A percentile compares a stretch with the other conserved stretches of the same genome.
phyloP scores from a whole-genome alignment of 2,888 invertebrate genomes.

The Encarsia formosa region DNA sequence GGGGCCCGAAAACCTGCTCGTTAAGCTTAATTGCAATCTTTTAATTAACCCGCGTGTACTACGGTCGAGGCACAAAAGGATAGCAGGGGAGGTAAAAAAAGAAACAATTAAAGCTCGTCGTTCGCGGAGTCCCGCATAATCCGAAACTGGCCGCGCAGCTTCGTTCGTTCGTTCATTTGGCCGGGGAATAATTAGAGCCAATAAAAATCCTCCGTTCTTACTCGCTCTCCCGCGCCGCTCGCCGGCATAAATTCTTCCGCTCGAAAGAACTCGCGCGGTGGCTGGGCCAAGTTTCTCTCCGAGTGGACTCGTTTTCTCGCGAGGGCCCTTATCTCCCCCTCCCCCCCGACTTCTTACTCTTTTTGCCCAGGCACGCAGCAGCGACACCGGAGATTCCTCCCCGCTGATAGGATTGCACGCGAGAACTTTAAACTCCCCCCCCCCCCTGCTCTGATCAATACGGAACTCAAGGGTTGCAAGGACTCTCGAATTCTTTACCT shows the following conservation, averaged over 20 bases:
- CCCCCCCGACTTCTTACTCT: conserved; percentile 1
- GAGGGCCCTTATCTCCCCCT: conserved; percentile 24
- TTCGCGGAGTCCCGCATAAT: conserved; percentile 13
- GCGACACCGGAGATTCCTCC: conserved; percentile 30
- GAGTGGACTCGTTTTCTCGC: conserved; percentile 32
- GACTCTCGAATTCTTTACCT: conserved; percentile 15
- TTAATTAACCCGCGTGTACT: conserved; percentile 17
- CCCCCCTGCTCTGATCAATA: conserved; percentile 17
- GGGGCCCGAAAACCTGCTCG: too few species aligned
- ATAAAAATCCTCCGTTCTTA: conserved; percentile 24
- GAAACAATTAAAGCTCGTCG: conserved; percentile 25
- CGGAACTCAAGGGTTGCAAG: conserved; percentile 10
- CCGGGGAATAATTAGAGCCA: conserved; percentile 27
- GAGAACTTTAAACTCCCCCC: neutral
- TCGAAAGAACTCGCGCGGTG: conserved; percentile 23
- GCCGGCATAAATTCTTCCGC: conserved; percentile 27
- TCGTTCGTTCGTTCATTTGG: neutral
- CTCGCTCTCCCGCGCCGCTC: conserved; percentile 8
- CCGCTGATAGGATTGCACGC: conserved; percentile 27
- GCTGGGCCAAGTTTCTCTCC: conserved; percentile 27
- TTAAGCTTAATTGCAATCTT: conserved; percentile 16
- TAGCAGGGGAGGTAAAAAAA: conserved; percentile 21
- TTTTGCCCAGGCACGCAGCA: conserved; percentile 15
- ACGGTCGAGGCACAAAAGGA: too few species aligned
- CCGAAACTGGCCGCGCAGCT: too few species aligned